Evolutionary conservation across 2,888 invertebrate species (phyloP).

Genomic region (Aelia acuminata): DNA sequence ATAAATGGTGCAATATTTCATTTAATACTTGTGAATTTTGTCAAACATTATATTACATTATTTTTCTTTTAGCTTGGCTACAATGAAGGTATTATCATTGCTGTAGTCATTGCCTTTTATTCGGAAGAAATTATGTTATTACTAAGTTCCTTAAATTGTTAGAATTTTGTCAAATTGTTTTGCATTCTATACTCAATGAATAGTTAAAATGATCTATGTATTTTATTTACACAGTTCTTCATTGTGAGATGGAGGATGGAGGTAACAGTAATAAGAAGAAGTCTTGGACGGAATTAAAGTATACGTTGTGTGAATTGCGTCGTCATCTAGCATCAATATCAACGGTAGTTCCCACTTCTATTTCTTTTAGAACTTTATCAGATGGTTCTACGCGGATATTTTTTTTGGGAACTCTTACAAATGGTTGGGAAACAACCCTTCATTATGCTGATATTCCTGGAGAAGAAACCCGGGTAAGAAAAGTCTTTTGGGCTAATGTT

Average conservation of each 20-base stretch:
- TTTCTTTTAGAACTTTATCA: constrained; percentile 83
- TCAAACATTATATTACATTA: background rate
- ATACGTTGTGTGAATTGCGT: constrained; percentile 84
- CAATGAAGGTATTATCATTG: constrained; percentile 9
- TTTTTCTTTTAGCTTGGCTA: constrained; percentile 17
- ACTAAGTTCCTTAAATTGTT: constrained; percentile 15
- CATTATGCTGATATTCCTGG: constrained; percentile 83
- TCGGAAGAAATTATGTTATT: constrained; percentile 5
- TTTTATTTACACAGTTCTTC: constrained; percentile 65
- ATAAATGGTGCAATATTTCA: background rate
- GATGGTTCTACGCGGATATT: constrained; percentile 89
- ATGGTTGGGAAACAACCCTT: constrained; percentile 91
- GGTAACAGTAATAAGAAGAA: constrained; percentile 66
- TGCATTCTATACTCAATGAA: background rate
- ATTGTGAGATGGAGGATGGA: constrained; percentile 68
- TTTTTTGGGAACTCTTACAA: constrained; percentile 88
- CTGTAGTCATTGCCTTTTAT: background rate
- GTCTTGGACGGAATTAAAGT: constrained; percentile 85
- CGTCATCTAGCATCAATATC: constrained; percentile 84
- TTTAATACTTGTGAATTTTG: background rate
- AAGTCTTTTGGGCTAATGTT: background rate
- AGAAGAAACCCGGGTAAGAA: constrained; percentile 64
- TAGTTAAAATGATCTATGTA: background rate
- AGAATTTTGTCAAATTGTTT: background rate
- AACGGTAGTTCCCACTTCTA: constrained; percentile 85